phyloP scores from a whole-genome alignment of 2,113 vertebrate genomes.

The Himantopus leucocephalus region DNA sequence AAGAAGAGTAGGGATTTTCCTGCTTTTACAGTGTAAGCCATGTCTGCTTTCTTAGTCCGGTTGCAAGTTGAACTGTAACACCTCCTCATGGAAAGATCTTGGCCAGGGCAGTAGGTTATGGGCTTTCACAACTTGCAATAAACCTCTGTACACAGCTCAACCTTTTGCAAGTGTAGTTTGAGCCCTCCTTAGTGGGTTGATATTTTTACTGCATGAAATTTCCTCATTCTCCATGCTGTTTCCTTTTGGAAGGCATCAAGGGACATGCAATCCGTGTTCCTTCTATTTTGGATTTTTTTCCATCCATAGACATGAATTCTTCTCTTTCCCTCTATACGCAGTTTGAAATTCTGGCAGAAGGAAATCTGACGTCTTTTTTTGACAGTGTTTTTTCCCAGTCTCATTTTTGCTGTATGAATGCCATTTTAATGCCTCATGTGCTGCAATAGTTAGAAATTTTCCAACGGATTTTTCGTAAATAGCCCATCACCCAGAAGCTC shows the following conservation, averaged over 20 bases:
- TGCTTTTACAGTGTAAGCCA: background rate
- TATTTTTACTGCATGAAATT: slow-evolving; percentile 25
- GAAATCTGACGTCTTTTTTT: background rate
- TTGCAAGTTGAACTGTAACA: background rate
- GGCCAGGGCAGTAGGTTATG: background rate
- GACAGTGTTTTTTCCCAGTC: background rate
- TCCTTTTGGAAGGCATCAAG: slow-evolving; percentile 10
- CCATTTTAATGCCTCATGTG: background rate
- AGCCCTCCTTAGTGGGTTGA: background rate
- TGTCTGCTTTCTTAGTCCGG: background rate
- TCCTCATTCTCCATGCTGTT: background rate
- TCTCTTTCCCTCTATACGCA: background rate
- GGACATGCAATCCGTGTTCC: background rate
- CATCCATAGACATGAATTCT: background rate
- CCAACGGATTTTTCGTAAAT: background rate
- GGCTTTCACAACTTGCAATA: background rate
- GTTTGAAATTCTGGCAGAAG: background rate
- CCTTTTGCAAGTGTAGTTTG: background rate
- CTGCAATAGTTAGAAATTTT: background rate
- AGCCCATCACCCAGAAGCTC: background rate
- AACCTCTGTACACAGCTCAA: background rate
- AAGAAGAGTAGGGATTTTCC: background rate
- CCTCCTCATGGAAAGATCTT: background rate
- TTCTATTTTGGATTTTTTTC: slow-evolving; percentile 17
- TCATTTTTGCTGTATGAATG: background rate